Evolutionary conservation across 2,888 invertebrate genomes (phyloP), one percentile per base, ranked within the genome.

Genomic region (Anorthoa munda): DNA sequence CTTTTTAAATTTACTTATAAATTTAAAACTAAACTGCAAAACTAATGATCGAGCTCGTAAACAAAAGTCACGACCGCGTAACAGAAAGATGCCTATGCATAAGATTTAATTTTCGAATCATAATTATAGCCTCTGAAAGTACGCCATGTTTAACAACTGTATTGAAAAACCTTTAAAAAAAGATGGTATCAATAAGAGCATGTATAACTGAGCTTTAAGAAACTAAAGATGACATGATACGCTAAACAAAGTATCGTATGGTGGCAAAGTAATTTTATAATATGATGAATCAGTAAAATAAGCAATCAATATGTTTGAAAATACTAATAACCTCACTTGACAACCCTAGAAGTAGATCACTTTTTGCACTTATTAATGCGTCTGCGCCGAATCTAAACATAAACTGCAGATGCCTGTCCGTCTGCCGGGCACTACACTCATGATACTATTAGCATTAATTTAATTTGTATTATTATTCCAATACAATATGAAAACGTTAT

Each of bases 371-470:
- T 83, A 75, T 87, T 87, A 58, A 48, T 39, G 59, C 66, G 85
- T 87, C 87, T 86, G 87, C 73, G 75, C 12, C 70, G 66, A 72
- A 83, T 87, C 78, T 87, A 85, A 86, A 87, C 86, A 68, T 87
- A 85, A 83, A 79, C 78, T 66, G 13, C 74, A 68, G 78, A 79
- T 87, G 76, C 81, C 69, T 51, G 60, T 70, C 66, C 39, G 83
- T 83, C 81, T 77, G 65, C 63, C 55, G 50, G 48, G 65, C 26
- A 61, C 31, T 72, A 75, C 51, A 31, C 48, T 55, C 31, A 58
- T 60, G 26, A 60, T 55, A 83, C 71, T 69, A 65, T 66, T 63
- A 61, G 15, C 63, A 53, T 26, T 55, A 64, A 59, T 39, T 31
- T 39, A 9, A 39, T 39, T 39, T 39, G 39, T 39, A 39, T 39